phyloP scores from a whole-genome alignment of 2,113 vertebrate genomes.

The Vimba vimba region DNA sequence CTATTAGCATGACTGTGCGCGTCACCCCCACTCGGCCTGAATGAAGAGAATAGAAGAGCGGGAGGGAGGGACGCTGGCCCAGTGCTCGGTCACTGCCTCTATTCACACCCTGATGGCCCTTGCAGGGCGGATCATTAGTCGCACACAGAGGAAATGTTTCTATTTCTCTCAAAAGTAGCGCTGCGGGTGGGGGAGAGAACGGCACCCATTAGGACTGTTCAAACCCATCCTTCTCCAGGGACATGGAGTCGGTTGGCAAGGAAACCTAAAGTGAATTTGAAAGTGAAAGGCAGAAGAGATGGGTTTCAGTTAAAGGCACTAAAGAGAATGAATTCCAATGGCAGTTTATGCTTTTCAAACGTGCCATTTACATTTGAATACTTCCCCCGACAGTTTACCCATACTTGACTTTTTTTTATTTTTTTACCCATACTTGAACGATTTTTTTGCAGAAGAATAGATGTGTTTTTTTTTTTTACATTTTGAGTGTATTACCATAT shows the following conservation, averaged over 20 bases:
- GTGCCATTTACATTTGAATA: constrained; percentile 28
- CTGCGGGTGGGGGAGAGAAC: constrained; percentile 18
- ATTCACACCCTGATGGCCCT: constrained; percentile 49
- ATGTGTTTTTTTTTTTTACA: too few species aligned
- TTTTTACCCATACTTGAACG: not conserved
- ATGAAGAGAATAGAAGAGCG: constrained; percentile 44
- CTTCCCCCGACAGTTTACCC: not conserved
- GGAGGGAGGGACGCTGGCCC: not conserved
- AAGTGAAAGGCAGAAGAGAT: constrained; percentile 44
- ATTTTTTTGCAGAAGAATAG: too few species aligned
- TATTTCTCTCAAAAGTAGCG: constrained; percentile 61
- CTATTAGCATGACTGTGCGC: constrained; percentile 11
- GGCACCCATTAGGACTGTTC: constrained; percentile 44
- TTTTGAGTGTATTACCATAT: too few species aligned
- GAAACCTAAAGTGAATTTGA: constrained; percentile 35
- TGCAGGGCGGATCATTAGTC: constrained; percentile 40
- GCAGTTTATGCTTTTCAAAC: constrained; percentile 23
- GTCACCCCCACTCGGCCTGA: constrained; percentile 28
- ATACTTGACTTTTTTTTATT: not conserved
- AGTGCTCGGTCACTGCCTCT: constrained; percentile 49
- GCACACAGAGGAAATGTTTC: constrained; percentile 57
- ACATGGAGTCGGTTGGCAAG: constrained; percentile 38
- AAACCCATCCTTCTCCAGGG: constrained; percentile 31
- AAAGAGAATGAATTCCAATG: constrained; percentile 22
- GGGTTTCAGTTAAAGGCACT: not conserved